A percentile compares a stretch with the other conserved stretches of the same genome.
Conservation (phyloP, 2,113 vertebrate species). For the Poecilia latipinna region DNA sequence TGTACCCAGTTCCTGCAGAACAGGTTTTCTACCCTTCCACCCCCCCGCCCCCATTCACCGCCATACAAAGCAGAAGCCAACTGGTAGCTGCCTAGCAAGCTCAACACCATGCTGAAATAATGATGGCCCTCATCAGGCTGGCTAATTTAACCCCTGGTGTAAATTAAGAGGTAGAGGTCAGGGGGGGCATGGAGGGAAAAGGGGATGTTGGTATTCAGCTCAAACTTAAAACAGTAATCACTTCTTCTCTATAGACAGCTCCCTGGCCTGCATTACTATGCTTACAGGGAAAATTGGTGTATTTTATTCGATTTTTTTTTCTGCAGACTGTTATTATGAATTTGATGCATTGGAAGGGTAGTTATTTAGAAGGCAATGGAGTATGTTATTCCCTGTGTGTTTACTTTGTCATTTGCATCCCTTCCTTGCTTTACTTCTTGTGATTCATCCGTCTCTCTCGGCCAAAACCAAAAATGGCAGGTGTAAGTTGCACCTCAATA, state of each 20-base stretch:
- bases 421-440: neutral
- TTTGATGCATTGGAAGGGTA: conserved; percentile 54
- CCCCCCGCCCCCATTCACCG: conserved; percentile 1
- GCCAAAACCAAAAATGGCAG: conserved; percentile 63
- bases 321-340: conserved; percentile 62
- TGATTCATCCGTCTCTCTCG: conserved; percentile 18
- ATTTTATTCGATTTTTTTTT: conserved; percentile 59
- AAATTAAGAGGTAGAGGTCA: conserved; percentile 57
- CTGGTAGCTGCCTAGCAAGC: conserved; percentile 15
- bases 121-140: conserved; percentile 50
- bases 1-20: conserved; percentile 37
- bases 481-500: conserved; percentile 52
- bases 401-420: conserved; percentile 18
- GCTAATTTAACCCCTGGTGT: conserved; percentile 65
- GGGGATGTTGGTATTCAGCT: conserved; percentile 10
- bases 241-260: conserved; percentile 10
- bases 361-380: conserved; percentile 52
- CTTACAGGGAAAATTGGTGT: conserved; percentile 52
- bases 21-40: conserved; percentile 43
- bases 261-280: conserved; percentile 53
- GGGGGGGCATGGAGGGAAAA: neutral
- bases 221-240: conserved; percentile 55
- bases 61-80: conserved; percentile 16
- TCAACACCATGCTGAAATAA: conserved; percentile 46
- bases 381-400: conserved; percentile 44